A percentile compares a stretch with the other conserved stretches of the same genome.
Conservation (phyloP, 2,888 invertebrate species). For the Tetrapedia diversipes region DNA sequence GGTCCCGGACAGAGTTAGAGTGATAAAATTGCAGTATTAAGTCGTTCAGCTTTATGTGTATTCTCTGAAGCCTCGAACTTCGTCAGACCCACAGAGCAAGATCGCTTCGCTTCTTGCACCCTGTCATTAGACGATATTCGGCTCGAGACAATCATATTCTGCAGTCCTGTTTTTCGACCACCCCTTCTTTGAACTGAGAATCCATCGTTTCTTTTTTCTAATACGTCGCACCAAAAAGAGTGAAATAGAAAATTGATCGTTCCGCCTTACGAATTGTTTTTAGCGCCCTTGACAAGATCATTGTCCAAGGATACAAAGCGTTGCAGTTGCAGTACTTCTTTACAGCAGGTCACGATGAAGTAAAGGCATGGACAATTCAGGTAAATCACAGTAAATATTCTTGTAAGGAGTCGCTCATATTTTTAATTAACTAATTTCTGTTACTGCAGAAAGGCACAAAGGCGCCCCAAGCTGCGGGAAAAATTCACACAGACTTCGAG, state of each 20-base stretch:
- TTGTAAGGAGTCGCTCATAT: too few species aligned
- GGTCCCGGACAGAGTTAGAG: constrained; percentile 73
- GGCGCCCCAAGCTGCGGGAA: constrained; percentile 99
- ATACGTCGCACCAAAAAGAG: not conserved
- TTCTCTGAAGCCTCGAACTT: constrained; percentile 81
- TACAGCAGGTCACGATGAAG: constrained; percentile 98
- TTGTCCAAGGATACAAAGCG: constrained; percentile 98
- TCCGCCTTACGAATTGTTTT: constrained; percentile 60
- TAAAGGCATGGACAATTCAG: constrained; percentile 99
- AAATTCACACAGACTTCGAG: constrained; percentile 99
- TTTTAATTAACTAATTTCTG: too few species aligned
- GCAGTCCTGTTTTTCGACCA: constrained; percentile 68
- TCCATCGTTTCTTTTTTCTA: constrained; percentile 56
- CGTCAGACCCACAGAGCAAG: constrained; percentile 59
- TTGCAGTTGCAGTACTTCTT: constrained; percentile 99
- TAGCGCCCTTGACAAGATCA: constrained; percentile 97
- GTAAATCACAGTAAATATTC: constrained; percentile 83
- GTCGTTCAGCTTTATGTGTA: constrained; percentile 83
- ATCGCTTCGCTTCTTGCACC: constrained; percentile 74
- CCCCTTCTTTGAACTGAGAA: constrained; percentile 71
- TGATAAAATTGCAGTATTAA: constrained; percentile 83
- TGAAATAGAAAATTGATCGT: not conserved
- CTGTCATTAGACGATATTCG: constrained; percentile 82
- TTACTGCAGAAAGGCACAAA: constrained; percentile 94
- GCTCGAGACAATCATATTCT: constrained; percentile 80